phyloP scores from a whole-genome alignment of 1,140 invertebrate species.

The Zaprionus davidi region DNA sequence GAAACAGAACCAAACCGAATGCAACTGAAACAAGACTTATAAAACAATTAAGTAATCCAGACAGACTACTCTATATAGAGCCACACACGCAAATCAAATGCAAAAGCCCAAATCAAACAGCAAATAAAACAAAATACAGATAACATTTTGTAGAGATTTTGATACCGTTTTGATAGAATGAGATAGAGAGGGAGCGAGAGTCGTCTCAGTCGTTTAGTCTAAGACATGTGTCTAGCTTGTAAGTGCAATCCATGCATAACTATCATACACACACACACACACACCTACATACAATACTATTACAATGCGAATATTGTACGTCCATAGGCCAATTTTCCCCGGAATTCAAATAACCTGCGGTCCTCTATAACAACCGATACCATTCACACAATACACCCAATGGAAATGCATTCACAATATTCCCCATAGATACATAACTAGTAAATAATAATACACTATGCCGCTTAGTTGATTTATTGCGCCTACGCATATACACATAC shows the following conservation, averaged over 20 bases:
- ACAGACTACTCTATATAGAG: slow-evolving; percentile 16
- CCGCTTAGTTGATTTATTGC: slow-evolving; percentile 70
- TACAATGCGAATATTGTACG: slow-evolving; percentile 49
- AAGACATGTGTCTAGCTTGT: slow-evolving; percentile 48
- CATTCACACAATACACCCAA: not conserved
- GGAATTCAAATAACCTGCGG: slow-evolving; percentile 3
- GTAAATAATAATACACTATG: slow-evolving; percentile 51
- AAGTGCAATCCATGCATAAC: slow-evolving; percentile 46
- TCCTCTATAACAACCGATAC: not conserved
- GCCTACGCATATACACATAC: slow-evolving; percentile 43
- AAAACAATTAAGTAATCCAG: slow-evolving; percentile 37
- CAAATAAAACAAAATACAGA: slow-evolving; percentile 27
- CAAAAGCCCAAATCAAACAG: slow-evolving; percentile 34
- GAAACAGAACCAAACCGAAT: slow-evolving; percentile 66
- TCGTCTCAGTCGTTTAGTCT: slow-evolving; percentile 19
- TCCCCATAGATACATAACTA: slow-evolving; percentile 31
- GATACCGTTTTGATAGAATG: slow-evolving; percentile 60
- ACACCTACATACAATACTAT: slow-evolving; percentile 27
- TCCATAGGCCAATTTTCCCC: slow-evolving; percentile 36
- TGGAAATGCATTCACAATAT: slow-evolving; percentile 13
- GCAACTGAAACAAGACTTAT: slow-evolving; percentile 73
- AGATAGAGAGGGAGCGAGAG: not conserved
- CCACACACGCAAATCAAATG: slow-evolving; percentile 39
- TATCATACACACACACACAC: slow-evolving; percentile 35
- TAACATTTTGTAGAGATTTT: slow-evolving; percentile 67